phyloP scores from a whole-genome alignment of 1,140 invertebrate genomes.

The Drosophila virilis region DNA sequence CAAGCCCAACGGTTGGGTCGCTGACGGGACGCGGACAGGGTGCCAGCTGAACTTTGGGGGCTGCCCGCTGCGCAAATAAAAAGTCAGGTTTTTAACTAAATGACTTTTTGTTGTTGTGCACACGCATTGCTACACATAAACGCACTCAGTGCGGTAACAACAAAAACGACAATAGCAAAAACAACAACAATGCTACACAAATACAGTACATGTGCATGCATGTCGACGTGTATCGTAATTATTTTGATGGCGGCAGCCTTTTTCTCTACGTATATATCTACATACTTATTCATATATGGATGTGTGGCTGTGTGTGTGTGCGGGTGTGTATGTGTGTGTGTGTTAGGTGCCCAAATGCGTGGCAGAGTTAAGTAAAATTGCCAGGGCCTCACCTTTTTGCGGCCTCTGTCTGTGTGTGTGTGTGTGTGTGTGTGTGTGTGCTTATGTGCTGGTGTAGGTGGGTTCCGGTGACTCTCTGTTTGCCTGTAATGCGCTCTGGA shows the following conservation, averaged over 20 bases:
- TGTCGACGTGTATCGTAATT: slow-evolving; percentile 78
- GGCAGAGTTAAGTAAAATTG: slow-evolving; percentile 69
- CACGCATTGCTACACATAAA: slow-evolving; percentile 82
- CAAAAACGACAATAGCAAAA: slow-evolving; percentile 31
- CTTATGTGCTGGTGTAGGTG: slow-evolving; percentile 14
- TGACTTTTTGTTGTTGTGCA: slow-evolving; percentile 82
- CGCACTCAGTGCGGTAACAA: slow-evolving; percentile 67
- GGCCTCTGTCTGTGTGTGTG: background rate
- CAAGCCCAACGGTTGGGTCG: slow-evolving; percentile 16
- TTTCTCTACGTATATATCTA: slow-evolving; percentile 35
- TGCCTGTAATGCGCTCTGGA: slow-evolving; percentile 37
- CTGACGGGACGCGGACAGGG: slow-evolving; percentile 13
- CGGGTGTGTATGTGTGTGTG: slow-evolving; percentile 45
- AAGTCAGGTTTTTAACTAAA: slow-evolving; percentile 82
- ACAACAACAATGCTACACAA: slow-evolving; percentile 16
- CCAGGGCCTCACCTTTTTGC: slow-evolving; percentile 66
- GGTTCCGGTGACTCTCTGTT: slow-evolving; percentile 40
- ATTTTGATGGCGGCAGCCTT: slow-evolving; percentile 79
- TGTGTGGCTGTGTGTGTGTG: slow-evolving; percentile 26
- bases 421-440: slow-evolving; percentile 7
- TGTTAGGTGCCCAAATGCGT: slow-evolving; percentile 33
- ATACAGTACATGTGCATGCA: slow-evolving; percentile 61
- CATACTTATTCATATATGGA: slow-evolving; percentile 5
- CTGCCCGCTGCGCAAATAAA: slow-evolving; percentile 76
- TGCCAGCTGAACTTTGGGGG: slow-evolving; percentile 38